phyloP scores from a whole-genome alignment of 2,113 vertebrate genomes.

The Ammodytes dubius region DNA sequence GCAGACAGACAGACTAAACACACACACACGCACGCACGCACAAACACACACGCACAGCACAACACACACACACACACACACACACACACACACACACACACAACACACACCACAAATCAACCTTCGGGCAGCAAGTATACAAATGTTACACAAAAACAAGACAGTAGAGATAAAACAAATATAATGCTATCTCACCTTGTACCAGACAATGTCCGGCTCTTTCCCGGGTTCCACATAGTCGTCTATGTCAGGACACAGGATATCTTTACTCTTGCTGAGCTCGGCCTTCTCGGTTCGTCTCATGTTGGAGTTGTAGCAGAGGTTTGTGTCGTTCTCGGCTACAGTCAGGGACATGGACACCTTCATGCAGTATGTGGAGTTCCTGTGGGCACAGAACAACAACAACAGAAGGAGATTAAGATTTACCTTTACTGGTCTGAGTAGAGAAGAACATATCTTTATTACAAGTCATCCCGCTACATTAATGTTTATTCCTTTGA shows the following conservation, averaged over 20 bases:
- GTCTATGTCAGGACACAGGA: constrained; percentile 95
- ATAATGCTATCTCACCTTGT: constrained; percentile 89
- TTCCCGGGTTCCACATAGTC: constrained; percentile 94
- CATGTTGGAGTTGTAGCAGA: constrained; percentile 98
- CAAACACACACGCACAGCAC: too few relatives aligned
- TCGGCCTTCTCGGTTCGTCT: constrained; percentile 96
- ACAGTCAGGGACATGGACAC: constrained; percentile 98
- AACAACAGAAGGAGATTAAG: neutral
- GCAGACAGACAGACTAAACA: too few relatives aligned
- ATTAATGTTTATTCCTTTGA: neutral
- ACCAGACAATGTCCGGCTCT: constrained; percentile 95
- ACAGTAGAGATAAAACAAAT: neutral
- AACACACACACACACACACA: neutral
- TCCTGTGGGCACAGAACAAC: constrained; percentile 85
- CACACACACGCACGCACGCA: too few relatives aligned
- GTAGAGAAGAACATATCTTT: neutral
- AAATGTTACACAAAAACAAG: constrained; percentile 2
- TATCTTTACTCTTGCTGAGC: constrained; percentile 98
- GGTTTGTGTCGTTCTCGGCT: constrained; percentile 96
- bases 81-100: neutral
- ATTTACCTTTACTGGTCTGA: neutral
- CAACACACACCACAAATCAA: neutral
- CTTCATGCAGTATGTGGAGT: constrained; percentile 99
- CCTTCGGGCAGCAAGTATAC: constrained; percentile 26
- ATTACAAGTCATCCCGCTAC: neutral